phyloP scores from a whole-genome alignment of 2,888 invertebrate species.

The Xanthorhoe spadicearia region DNA sequence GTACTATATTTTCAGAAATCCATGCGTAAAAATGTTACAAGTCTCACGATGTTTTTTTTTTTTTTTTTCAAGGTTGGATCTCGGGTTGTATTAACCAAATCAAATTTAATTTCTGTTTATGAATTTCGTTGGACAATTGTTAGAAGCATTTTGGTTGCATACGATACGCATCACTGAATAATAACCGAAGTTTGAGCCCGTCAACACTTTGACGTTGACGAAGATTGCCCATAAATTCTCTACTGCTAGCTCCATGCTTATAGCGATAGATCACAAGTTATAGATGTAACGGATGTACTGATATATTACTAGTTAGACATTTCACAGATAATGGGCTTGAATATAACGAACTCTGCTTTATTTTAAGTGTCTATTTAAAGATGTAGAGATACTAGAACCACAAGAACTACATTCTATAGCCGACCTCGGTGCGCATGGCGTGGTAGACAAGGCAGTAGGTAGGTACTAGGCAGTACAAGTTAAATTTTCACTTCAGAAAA shows the following conservation, averaged over 20 bases:
- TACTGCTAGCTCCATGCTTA: conserved; percentile 26
- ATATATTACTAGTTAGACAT: conserved; percentile 14
- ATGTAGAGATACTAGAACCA: not conserved
- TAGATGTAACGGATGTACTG: conserved; percentile 12
- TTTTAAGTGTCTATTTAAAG: not conserved
- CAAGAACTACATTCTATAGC: not conserved
- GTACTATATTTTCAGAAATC: too few relatives aligned
- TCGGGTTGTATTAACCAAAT: not conserved
- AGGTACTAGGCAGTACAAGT: too few relatives aligned
- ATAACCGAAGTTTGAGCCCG: conserved; percentile 37
- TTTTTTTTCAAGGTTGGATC: not conserved
- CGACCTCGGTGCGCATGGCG: too few relatives aligned
- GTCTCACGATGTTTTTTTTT: not conserved
- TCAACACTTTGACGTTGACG: conserved; percentile 52
- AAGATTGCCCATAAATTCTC: conserved; percentile 54
- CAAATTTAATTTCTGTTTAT: not conserved
- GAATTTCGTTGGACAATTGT: not conserved
- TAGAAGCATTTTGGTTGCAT: conserved; percentile 20
- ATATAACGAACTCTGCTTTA: conserved; percentile 1
- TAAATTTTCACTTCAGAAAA: too few relatives aligned
- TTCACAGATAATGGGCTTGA: conserved; percentile 20
- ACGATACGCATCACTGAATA: conserved; percentile 42
- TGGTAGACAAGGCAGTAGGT: too few relatives aligned
- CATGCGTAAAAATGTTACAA: too few relatives aligned
- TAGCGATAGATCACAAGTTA: conserved; percentile 22